Base-by-base conservation (phyloP, 2,797 vertebrate genomes). In the Gymnocypris eckloni region DNA sequence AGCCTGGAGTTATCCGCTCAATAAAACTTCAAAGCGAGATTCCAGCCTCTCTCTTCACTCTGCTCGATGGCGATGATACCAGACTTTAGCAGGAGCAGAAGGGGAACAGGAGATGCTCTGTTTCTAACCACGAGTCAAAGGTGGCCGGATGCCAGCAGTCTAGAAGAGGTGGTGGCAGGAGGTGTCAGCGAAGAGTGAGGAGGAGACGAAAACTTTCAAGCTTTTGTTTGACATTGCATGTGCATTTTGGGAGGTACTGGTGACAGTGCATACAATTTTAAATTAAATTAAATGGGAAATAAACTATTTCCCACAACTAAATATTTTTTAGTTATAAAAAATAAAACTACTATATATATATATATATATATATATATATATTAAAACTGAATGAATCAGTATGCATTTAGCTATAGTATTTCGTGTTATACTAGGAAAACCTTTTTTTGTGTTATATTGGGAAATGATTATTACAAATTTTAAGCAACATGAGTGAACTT, bases 1-100 rank as follows among this genome's bases (percentile, higher is more conserved):
- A 93, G 91, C 88, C 88, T 87, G 45, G 88, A 89, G 88, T 92
- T 93, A 93, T 94, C 93, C 87, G 64, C 91, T 93, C 92, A 93
- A 93, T 94, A 92, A 92, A 93, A 92, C 93, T 93, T 94, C 94
- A 95, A 93, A 94, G 91, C 20, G 84, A 88, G 90, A 93, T 94
- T 95, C 92, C 89, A 88, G 92, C 85, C 66, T 85, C 48, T 85
- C 45, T 92, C 73, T 89, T 76, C 16, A 59, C 87, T 90, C 87
- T 86, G 81, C 87, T 89, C 61, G 20, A 81, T 86, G 91, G 88
- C 41, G 91, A 86, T 92, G 93, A 94, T 91, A 86, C 0, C 83
- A 87, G 33, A 73, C 79, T 86, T 86, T 91, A 88, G 90, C 86
- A 86, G 87, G 33, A 54, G 45, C 37, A 71, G 18, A 20, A 15